Conservation (phyloP, 2,888 invertebrate species). For the Plagodis dolabraria region DNA sequence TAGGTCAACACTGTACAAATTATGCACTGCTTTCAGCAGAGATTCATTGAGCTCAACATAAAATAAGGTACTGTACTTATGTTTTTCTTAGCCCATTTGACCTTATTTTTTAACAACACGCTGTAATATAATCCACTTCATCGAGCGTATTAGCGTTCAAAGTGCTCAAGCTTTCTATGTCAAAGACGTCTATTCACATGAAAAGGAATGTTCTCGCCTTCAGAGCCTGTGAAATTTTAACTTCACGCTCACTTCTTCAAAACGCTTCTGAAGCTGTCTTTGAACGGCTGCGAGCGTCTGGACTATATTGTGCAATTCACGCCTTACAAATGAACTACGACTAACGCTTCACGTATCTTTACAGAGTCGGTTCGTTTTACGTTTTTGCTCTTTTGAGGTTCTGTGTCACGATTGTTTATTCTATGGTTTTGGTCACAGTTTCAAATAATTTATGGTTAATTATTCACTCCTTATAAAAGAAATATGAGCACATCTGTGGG, state of each 20-base stretch:
- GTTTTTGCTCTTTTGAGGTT: no score
- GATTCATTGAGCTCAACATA: no score
- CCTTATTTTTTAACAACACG: background rate
- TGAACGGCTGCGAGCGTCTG: constrained; percentile 14
- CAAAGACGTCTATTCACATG: constrained; percentile 9
- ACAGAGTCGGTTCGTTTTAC: no score
- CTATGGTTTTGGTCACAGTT: no score
- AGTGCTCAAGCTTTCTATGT: constrained; percentile 8
- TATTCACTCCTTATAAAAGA: no score
- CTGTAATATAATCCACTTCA: constrained; percentile 3
- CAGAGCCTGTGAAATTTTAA: constrained; percentile 21
- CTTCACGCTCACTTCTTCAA: constrained; percentile 10
- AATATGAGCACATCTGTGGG: no score
- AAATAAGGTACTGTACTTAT: background rate
- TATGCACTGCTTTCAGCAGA: no score
- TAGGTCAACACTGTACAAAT: no score
- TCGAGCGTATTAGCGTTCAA: constrained; percentile 8
- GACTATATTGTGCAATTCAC: constrained; percentile 21
- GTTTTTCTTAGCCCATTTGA: background rate
- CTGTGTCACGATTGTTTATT: no score
- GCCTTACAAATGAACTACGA: background rate
- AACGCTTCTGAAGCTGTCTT: constrained; percentile 13
- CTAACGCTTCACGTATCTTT: no score
- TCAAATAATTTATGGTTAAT: no score
- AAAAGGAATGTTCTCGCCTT: constrained; percentile 12